Evolutionary conservation across 2,888 invertebrate genomes (phyloP), one percentile per base, ranked within the genome.

Genomic region (Xylophagus ater): DNA sequence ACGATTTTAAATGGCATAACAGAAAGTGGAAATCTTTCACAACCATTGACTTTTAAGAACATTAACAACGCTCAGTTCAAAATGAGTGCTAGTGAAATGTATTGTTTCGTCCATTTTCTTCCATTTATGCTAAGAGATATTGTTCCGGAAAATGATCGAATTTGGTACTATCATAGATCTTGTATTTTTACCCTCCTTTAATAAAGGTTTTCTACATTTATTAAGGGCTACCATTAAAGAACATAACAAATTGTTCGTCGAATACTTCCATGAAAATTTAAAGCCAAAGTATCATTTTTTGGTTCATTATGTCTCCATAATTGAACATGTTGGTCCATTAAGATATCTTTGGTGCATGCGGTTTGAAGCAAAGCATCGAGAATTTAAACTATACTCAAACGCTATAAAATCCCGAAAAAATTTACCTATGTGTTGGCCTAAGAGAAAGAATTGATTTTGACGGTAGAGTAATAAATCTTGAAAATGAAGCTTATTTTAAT

Each of bases 251-350:
- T 28, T 38, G 15, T 35, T 34, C 34, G 25, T 36, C 8, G 23
- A 37, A 12, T 17, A 40, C n/a, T 45, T 37, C 21, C 40, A 44
- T 13, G 41, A 44, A 23, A 13, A 39, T 3, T 18, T 45, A 9
- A 45, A 45, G 31, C 45, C 42, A 10, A 45, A 41, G 19, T 36
- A 32, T 19, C 45, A 42, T 23, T 38, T 43, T 35, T 35, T 43
- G 13, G 15, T 43, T 5, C 41, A 43, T 21, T 43, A 41, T 25
- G 38, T 38, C 13, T 35, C 34, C 18, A 30, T 40, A 12, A 43
- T 43, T 34, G 24, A 32, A 10, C 37, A 29, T 10, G 35, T 19
- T 29, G 36, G 40, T 26, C 42, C 44, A 28, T 18, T 40, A 8
- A 43, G 25, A 24, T 19, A 39, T 20, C 38, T 42, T 18, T 43